A percentile compares a stretch with the other conserved stretches of the same genome.
Evolutionary conservation across 1,140 invertebrate genomes (phyloP).

Genomic region (Myzus persicae): DNA sequence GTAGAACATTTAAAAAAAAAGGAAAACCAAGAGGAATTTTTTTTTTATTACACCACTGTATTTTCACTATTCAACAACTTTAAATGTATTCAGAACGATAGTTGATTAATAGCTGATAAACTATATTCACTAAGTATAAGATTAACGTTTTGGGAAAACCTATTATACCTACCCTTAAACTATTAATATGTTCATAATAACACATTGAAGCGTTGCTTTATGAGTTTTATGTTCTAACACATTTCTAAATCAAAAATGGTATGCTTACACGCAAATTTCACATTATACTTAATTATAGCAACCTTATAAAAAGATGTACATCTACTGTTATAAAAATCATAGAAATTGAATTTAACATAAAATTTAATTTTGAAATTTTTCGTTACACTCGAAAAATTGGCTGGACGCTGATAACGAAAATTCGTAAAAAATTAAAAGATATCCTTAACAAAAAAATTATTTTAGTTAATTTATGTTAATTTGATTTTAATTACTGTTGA

Average conservation of each 20-base stretch:
- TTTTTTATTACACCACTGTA: neutral
- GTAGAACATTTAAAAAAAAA: neutral
- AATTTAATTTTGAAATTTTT: neutral
- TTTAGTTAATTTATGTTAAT: neutral
- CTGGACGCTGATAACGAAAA: neutral
- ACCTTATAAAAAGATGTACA: too few relatives aligned
- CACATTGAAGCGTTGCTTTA: neutral
- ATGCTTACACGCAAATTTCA: neutral
- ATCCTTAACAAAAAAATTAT: neutral
- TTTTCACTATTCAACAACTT: neutral
- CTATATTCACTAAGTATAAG: neutral
- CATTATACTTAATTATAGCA: too few relatives aligned
- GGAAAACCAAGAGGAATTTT: neutral
- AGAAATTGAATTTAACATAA: neutral
- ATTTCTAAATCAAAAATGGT: neutral
- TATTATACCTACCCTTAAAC: neutral
- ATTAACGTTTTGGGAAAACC: neutral
- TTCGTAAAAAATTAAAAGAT: neutral
- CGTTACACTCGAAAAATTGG: neutral
- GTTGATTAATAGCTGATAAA: neutral
- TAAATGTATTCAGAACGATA: neutral
- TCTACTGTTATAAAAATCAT: neutral
- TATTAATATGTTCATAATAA: neutral
- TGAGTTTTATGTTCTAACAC: neutral
- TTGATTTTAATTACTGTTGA: neutral